These are phyloP conservation scores for Phaonia tiefii DNA, from an alignment of 2,888 invertebrate species.

Conservation along the genomic window DNA sequence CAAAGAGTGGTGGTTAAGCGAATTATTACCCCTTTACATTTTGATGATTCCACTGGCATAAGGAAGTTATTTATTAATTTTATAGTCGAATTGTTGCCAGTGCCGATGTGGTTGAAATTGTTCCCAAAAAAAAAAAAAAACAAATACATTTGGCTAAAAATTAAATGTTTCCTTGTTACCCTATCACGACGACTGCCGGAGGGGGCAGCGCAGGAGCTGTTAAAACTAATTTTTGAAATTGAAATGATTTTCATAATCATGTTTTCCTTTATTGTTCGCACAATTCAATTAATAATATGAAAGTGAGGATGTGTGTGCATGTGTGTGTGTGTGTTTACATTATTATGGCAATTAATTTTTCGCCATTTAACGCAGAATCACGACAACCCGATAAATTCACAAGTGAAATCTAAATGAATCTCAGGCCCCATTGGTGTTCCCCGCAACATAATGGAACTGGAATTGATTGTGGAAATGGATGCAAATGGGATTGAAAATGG, in stretches of 20 bases:
- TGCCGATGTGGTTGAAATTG: too few species aligned
- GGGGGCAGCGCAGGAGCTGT: not conserved
- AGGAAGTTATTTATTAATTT: slow-evolving; percentile 1
- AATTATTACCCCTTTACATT: too few species aligned
- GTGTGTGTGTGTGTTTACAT: not conserved
- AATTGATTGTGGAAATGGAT: slow-evolving; percentile 4
- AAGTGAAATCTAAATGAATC: slow-evolving; percentile 12
- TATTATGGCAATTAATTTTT: slow-evolving; percentile 34
- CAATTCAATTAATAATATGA: not conserved
- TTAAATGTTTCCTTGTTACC: slow-evolving; percentile 3
- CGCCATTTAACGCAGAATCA: slow-evolving; percentile 36
- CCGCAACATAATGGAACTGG: not conserved
- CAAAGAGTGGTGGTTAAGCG: too few species aligned
- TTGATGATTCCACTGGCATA: not conserved
- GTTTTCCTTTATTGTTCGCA: not conserved
- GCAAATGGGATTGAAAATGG: not conserved
- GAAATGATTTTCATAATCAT: slow-evolving; percentile 5
- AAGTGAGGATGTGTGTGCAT: not conserved
- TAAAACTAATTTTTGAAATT: not conserved
- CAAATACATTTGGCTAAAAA: not conserved
- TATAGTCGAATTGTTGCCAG: not conserved
- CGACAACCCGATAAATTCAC: slow-evolving; percentile 38
- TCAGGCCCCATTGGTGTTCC: too few species aligned
- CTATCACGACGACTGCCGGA: not conserved
- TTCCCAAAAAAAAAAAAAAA: too few species aligned